Percentiles rank a stretch among this genome's conserved stretches.
Conservation (phyloP, 2,113 vertebrate genomes). For the Ochotona princeps region DNA sequence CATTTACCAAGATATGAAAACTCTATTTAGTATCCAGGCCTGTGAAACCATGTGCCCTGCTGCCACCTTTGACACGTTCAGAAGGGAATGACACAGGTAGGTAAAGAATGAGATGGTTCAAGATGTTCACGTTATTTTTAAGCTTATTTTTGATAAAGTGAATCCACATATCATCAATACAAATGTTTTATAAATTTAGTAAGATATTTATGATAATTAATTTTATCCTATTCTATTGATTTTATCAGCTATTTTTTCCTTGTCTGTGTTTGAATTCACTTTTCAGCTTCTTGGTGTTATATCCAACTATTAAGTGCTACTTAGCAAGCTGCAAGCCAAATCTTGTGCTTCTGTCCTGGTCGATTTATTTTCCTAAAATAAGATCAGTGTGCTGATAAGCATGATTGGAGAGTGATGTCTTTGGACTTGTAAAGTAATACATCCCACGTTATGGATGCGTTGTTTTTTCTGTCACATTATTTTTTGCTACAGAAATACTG, state of each 20-base stretch:
- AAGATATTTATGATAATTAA: background rate
- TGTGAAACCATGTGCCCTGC: background rate
- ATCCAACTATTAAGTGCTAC: background rate
- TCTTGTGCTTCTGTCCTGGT: background rate
- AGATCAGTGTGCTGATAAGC: background rate
- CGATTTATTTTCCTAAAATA: background rate
- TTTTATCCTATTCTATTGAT: background rate
- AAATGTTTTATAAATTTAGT: background rate
- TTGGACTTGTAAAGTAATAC: background rate
- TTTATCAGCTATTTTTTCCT: background rate
- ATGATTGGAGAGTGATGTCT: background rate
- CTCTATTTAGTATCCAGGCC: background rate
- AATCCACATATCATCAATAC: background rate
- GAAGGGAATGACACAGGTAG: background rate
- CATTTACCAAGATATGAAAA: background rate
- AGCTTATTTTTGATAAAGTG: conserved; percentile 43
- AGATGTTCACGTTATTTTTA: conserved; percentile 22
- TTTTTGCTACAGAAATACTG: conserved; percentile 11
- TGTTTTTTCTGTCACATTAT: background rate
- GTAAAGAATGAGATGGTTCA: conserved; percentile 2
- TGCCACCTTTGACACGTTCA: background rate
- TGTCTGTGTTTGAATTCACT: conserved; percentile 2
- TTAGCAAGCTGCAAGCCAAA: background rate
- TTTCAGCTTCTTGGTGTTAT: background rate
- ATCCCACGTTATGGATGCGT: background rate